Base-by-base conservation (phyloP, 2,797 vertebrate species). In the Setipinna tenuifilis region DNA sequence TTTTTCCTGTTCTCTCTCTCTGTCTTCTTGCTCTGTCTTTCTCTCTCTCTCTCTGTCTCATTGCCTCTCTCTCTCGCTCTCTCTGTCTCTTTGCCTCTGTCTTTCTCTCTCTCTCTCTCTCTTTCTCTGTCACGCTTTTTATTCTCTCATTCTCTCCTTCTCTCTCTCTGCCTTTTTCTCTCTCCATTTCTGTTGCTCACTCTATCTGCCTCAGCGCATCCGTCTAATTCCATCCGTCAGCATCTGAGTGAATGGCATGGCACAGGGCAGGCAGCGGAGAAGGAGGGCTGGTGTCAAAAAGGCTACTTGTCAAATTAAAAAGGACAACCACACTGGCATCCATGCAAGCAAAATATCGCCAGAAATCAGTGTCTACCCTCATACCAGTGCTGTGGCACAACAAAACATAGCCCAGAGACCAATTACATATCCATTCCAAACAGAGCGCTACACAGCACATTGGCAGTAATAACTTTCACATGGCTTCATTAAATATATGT, bases 231-330 rank as follows among this genome's bases (percentile, higher is more conserved):
- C 16, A 93, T 94, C 90, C 50, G 85, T 93, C 90, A 78, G 71
- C 86, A 75, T 91, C 86, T 88, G 87, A 90, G 88, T 94, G 93
- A 94, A 89, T 93, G 91, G 91, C 83, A 91, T 90, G 41, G 88
- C 87, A 86, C 87, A 86, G 50, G n/a, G 7, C 82, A 89, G 81
- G 80, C 85, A 59, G 41, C 83, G 85, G 82, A 87, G 87, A 83
- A 68, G 50, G 21, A 80, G 12, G 71, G 82, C 84, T 81, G 84
- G 88, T 88, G 92, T 92, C 88, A 89, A 87, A 86, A 90, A 86
- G 0, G 16, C 83, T 92, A 44, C 84, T 88, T 83, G 44, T 91
- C 87, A 91, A 86, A 89, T 87, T 71, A 83, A 68, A 85, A 84
- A 88, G 81, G 54, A 86, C 65, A 85, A 91, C 88, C 84, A 84